These are phyloP conservation scores for Heliconius congener DNA, from an alignment of 1,140 invertebrate genomes.

Conservation along the genomic window DNA sequence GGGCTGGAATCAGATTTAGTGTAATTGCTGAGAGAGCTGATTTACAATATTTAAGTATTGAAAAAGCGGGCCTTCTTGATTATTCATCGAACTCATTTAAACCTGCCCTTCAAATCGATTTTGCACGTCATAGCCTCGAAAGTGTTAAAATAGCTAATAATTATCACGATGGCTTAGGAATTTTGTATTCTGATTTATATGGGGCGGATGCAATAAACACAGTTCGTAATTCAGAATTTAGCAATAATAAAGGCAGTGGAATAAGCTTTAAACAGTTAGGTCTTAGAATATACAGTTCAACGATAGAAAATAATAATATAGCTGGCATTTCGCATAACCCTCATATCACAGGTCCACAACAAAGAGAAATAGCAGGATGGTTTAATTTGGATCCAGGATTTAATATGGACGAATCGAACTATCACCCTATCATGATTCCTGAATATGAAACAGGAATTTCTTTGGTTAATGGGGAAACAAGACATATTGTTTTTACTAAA, in stretches of 20 bases:
- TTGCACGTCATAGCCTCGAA: slow-evolving; percentile 94
- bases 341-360: slow-evolving; percentile 90
- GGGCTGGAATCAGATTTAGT: slow-evolving; percentile 95
- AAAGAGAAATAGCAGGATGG: slow-evolving; percentile 96
- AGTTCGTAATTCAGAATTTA: slow-evolving; percentile 94
- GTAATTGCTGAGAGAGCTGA: slow-evolving; percentile 92
- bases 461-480: slow-evolving; percentile 87
- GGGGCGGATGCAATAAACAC: slow-evolving; percentile 92
- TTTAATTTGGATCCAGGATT: slow-evolving; percentile 86
- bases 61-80: slow-evolving; percentile 96
- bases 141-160: slow-evolving; percentile 91
- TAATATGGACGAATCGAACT: slow-evolving; percentile 85
- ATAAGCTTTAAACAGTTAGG: slow-evolving; percentile 94
- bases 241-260: slow-evolving; percentile 92
- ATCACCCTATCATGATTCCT: slow-evolving; percentile 87
- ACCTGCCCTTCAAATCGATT: slow-evolving; percentile 97
- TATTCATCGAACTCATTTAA: slow-evolving; percentile 95
- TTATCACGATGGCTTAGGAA: slow-evolving; percentile 92
- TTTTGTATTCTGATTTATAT: slow-evolving; percentile 94
- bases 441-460: slow-evolving; percentile 83
- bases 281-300: slow-evolving; percentile 88
- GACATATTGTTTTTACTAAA: slow-evolving; percentile 88
- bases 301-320: slow-evolving; percentile 91
- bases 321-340: slow-evolving; percentile 97
- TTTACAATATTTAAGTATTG: slow-evolving; percentile 93